Conservation (phyloP, 1,140 invertebrate species). For the Drosophila virilis region DNA sequence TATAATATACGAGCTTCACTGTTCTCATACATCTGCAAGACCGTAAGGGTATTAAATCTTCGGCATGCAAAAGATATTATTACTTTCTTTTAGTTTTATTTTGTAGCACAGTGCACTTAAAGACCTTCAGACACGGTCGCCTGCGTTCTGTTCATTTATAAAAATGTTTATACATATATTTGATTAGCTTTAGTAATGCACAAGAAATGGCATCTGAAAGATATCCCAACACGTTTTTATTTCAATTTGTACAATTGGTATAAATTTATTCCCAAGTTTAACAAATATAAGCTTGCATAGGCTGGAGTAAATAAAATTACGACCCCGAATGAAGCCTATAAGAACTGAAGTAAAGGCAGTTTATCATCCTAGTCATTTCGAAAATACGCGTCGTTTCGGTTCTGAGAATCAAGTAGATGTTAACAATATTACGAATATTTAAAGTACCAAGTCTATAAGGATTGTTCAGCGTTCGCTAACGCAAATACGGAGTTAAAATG, state of each 20-base stretch:
- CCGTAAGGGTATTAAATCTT: too few species aligned
- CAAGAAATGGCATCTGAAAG: background rate
- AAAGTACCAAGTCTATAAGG: too few species aligned
- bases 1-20: too few species aligned
- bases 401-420: too few species aligned
- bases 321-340: background rate
- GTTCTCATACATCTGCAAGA: too few species aligned
- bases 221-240: background rate
- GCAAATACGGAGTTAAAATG: background rate
- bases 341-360: background rate
- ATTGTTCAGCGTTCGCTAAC: too few species aligned
- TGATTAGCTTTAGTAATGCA: background rate
- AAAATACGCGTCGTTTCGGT: background rate
- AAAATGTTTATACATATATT: background rate
- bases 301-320: background rate
- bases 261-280: background rate
- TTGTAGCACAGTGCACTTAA: background rate
- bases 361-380: background rate
- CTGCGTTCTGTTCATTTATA: background rate
- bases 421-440: too few species aligned
- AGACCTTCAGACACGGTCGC: background rate
- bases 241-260: conserved; percentile 4
- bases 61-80: too few species aligned
- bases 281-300: background rate
- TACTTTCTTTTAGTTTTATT: too few species aligned